Evolutionary conservation across 2,797 vertebrate species (phyloP).

Genomic region (Meda fulgida): DNA sequence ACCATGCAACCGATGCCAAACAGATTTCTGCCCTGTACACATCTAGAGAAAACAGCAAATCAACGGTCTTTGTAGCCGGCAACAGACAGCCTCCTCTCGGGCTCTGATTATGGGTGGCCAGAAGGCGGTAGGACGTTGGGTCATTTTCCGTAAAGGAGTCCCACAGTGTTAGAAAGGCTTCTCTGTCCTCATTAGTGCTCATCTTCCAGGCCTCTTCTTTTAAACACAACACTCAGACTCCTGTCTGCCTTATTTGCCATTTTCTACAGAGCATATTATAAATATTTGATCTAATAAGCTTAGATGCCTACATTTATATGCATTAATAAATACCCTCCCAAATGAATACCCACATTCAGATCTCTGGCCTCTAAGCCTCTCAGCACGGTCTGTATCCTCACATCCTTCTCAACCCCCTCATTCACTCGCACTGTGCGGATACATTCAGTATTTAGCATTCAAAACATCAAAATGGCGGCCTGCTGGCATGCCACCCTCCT

Average conservation of each 20-base stretch:
- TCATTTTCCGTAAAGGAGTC: conserved; percentile 1
- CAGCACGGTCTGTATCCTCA: not conserved
- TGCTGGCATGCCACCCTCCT: conserved; percentile 16
- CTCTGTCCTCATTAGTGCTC: conserved; percentile 28
- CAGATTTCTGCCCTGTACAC: not conserved
- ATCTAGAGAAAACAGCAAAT: not conserved
- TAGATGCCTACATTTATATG: not conserved
- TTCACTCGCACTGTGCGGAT: conserved; percentile 12
- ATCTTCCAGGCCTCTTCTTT: not conserved
- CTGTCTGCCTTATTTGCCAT: conserved; percentile 3
- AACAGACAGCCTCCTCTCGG: not conserved
- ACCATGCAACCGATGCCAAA: not conserved
- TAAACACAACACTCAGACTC: not conserved
- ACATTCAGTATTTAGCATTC: conserved; percentile 42
- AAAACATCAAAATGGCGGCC: conserved; percentile 45
- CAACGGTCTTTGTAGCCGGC: not conserved
- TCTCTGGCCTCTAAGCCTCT: not conserved
- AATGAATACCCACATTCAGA: not conserved
- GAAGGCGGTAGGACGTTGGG: conserved; percentile 38
- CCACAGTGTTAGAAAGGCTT: not conserved
- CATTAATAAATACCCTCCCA: conserved; percentile 3
- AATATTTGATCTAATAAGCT: conserved; percentile 20
- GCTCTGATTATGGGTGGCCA: conserved; percentile 33
- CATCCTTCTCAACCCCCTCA: not conserved
- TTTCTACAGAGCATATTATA: not conserved